phyloP scores from a whole-genome alignment of 2,797 vertebrate species.

The Furcifer pardalis region DNA sequence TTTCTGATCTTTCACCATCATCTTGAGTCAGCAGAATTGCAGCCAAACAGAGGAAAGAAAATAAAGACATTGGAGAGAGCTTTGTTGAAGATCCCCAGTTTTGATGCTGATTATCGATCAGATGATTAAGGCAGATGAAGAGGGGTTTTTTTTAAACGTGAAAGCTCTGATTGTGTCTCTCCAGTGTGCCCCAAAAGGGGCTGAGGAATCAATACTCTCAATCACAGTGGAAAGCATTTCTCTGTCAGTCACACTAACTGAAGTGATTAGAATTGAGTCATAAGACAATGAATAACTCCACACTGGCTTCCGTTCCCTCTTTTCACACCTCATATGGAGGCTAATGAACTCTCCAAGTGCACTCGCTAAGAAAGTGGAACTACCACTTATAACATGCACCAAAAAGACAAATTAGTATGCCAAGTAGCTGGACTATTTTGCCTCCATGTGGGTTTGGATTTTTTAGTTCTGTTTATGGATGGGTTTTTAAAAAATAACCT shows the following conservation, averaged over 20 bases:
- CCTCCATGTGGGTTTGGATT: slow-evolving; percentile 33
- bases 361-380: slow-evolving; percentile 75
- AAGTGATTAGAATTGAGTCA: slow-evolving; percentile 98
- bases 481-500: slow-evolving; percentile 36
- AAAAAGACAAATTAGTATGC: slow-evolving; percentile 64
- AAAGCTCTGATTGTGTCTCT: slow-evolving; percentile 91
- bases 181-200: slow-evolving; percentile 83
- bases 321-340: slow-evolving; percentile 82
- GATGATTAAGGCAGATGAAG: slow-evolving; percentile 97
- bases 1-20: slow-evolving; percentile 84
- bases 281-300: slow-evolving; percentile 93
- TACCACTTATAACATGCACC: slow-evolving; percentile 41
- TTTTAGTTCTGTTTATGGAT: slow-evolving; percentile 45
- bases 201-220: slow-evolving; percentile 94
- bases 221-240: slow-evolving; percentile 89
- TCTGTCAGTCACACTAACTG: slow-evolving; percentile 92
- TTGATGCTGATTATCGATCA: slow-evolving; percentile 94
- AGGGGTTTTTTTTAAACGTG: slow-evolving; percentile 89
- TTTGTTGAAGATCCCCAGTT: slow-evolving; percentile 84
- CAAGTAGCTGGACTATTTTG: slow-evolving; percentile 30
- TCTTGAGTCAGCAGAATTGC: slow-evolving; percentile 94
- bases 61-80: slow-evolving; percentile 81
- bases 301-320: slow-evolving; percentile 81
- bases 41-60: slow-evolving; percentile 77
- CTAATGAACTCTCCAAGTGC: slow-evolving; percentile 88